Conservation (phyloP, 2,888 invertebrate species). For the Physocephala rufipes region DNA sequence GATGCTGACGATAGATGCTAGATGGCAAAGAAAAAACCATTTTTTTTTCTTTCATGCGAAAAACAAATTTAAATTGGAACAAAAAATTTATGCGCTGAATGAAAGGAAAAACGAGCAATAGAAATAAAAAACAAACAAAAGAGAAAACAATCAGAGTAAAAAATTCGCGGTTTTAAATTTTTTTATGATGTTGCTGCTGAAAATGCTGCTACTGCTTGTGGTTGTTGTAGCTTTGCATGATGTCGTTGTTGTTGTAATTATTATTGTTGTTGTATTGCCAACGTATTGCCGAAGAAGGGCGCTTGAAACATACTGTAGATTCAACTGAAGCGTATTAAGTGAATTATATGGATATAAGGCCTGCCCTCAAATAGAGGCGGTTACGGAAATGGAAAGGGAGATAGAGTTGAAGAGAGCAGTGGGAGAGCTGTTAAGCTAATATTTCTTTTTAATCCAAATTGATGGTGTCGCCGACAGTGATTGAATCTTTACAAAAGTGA, state of each 20-base stretch:
- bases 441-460: too few species aligned
- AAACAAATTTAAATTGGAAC: constrained; percentile 46
- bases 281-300: constrained; percentile 45
- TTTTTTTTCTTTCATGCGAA: constrained; percentile 38
- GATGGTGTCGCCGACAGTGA: neutral
- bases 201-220: constrained; percentile 40
- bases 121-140: constrained; percentile 22
- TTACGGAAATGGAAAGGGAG: too few species aligned
- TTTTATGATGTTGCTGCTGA: constrained; percentile 23
- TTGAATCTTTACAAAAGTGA: too few species aligned
- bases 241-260: constrained; percentile 17
- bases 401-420: neutral
- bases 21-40: too few species aligned
- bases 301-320: constrained; percentile 51
- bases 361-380: too few species aligned
- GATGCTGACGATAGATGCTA: too few species aligned
- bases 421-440: constrained; percentile 1
- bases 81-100: constrained; percentile 35
- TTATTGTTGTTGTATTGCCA: constrained; percentile 32
- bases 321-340: constrained; percentile 50
- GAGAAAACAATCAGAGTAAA: constrained; percentile 38
- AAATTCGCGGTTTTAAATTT: constrained; percentile 27
- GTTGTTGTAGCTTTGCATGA: constrained; percentile 31
- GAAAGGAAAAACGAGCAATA: constrained; percentile 32
- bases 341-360: constrained; percentile 46